Conservation (phyloP, 1,140 invertebrate genomes). For the Metaphire vulgaris region DNA sequence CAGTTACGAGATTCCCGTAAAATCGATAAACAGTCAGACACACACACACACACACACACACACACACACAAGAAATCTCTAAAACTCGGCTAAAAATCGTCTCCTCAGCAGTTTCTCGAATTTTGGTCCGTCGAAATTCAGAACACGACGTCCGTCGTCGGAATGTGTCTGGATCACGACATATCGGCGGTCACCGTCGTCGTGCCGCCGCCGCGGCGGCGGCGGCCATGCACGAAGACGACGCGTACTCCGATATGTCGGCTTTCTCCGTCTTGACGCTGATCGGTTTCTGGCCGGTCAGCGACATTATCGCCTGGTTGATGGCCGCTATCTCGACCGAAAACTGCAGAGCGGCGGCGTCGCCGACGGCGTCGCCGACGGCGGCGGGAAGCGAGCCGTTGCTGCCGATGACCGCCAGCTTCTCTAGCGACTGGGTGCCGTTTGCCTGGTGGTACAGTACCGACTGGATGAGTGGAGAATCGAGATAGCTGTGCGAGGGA, state of each 20-base stretch:
- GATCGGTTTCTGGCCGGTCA: constrained; percentile 29
- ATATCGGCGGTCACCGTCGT: not conserved
- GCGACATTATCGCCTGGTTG: constrained; percentile 29
- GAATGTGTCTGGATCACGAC: not conserved
- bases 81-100: too few relatives aligned
- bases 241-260: not conserved
- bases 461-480: not conserved
- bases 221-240: not conserved
- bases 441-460: not conserved
- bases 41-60: too few relatives aligned
- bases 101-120: not conserved
- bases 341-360: constrained; percentile 26
- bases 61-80: too few relatives aligned
- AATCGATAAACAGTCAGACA: too few relatives aligned
- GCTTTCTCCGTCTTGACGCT: not conserved
- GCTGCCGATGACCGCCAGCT: too few relatives aligned
- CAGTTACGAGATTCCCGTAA: too few relatives aligned
- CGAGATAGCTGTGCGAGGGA: constrained; percentile 8
- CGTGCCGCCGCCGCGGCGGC: too few relatives aligned
- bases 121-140: not conserved
- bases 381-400: not conserved
- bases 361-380: not conserved
- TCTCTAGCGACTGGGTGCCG: not conserved
- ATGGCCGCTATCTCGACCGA: constrained; percentile 30
- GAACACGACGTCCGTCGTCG: constrained; percentile 1